These are phyloP conservation scores for Grallaria varia DNA, from an alignment of 2,113 vertebrate species.

Conservation along the genomic window DNA sequence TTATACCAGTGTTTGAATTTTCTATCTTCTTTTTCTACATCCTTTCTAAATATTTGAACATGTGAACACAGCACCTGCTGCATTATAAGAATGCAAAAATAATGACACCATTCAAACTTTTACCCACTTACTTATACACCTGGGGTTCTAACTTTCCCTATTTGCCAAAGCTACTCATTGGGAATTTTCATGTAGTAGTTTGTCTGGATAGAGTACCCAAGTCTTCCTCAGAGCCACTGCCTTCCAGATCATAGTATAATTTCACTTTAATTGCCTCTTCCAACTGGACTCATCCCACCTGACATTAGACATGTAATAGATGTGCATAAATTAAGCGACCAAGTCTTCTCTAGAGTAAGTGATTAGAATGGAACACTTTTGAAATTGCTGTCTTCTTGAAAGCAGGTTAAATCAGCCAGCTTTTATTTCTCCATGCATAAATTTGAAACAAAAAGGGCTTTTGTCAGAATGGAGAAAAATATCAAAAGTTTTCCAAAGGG, in stretches of 20 bases:
- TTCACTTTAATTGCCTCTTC: background rate
- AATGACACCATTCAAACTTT: background rate
- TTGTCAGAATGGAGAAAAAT: background rate
- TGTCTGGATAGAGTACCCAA: background rate
- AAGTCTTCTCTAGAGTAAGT: background rate
- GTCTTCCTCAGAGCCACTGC: background rate
- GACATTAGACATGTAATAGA: background rate
- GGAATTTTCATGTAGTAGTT: background rate
- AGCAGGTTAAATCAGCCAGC: background rate
- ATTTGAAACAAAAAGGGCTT: background rate
- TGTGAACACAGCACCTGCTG: background rate
- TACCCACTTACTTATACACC: background rate
- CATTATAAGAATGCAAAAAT: background rate
- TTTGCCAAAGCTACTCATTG: background rate
- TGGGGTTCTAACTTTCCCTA: background rate
- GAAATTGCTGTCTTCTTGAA: background rate
- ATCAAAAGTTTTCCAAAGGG: background rate
- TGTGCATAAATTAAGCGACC: background rate
- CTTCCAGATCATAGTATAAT: background rate
- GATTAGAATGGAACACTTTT: background rate
- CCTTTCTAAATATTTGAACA: background rate
- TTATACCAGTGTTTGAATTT: background rate
- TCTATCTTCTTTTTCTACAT: background rate
- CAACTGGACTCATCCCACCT: background rate
- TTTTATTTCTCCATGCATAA: background rate